Conservation (phyloP, 1,140 invertebrate species). For the Ptiloglossa arizonensis region DNA sequence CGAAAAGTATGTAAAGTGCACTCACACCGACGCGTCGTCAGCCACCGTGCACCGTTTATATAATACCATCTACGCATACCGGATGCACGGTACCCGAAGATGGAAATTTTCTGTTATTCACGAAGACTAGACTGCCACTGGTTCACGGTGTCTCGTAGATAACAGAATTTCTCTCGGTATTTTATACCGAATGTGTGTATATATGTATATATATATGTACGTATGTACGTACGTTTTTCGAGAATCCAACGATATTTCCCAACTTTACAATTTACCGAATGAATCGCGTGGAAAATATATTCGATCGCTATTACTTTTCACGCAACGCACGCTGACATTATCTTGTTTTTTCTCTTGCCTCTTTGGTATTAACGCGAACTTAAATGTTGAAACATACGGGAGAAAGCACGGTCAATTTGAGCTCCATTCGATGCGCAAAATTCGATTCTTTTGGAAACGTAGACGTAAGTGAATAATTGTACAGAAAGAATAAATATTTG, state of each 20-base stretch:
- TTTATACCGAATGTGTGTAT: neutral
- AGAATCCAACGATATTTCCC: neutral
- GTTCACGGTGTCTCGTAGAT: conserved; percentile 24
- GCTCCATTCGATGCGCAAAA: no score
- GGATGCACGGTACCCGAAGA: conserved; percentile 26
- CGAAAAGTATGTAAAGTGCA: conserved; percentile 8
- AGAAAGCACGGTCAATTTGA: no score
- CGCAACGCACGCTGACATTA: neutral
- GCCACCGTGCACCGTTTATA: conserved; percentile 2
- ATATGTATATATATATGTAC: no score
- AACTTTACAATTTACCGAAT: neutral
- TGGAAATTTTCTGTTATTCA: conserved; percentile 44
- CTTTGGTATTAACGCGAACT: no score
- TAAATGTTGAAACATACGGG: no score
- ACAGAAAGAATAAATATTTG: no score
- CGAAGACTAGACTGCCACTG: conserved; percentile 25
- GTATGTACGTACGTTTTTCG: neutral
- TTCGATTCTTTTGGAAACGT: no score
- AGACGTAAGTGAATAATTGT: no score
- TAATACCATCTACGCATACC: conserved; percentile 21
- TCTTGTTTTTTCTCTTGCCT: neutral
- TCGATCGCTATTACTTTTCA: neutral
- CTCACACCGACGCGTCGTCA: neutral
- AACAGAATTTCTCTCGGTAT: conserved; percentile 16
- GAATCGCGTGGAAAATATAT: neutral